Evolutionary conservation across 2,888 invertebrate species (phyloP).

Genomic region (Polia nebulosa): DNA sequence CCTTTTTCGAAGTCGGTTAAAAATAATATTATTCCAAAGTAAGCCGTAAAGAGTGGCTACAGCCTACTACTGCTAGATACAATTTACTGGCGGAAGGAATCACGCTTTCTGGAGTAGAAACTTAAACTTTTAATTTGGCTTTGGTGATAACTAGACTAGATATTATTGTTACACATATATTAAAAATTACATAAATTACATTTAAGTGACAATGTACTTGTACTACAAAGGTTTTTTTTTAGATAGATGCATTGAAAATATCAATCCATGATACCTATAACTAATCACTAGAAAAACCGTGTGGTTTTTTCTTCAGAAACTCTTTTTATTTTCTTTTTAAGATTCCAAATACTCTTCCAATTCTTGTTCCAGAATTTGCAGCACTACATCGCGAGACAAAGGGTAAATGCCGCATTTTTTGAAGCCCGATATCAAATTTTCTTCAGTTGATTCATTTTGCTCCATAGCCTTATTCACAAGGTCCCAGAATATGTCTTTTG

Average conservation of each 20-base stretch:
- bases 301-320: not conserved
- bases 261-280: not conserved
- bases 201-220: too few relatives aligned
- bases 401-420: slow-evolving; percentile 27
- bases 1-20: too few relatives aligned
- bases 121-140: not conserved
- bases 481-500: slow-evolving; percentile 18
- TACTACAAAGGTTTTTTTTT: too few relatives aligned
- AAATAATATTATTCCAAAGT: slow-evolving; percentile 3
- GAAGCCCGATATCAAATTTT: slow-evolving; percentile 24
- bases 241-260: too few relatives aligned
- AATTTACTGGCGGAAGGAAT: not conserved
- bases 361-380: slow-evolving; percentile 17
- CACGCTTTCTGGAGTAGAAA: not conserved
- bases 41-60: too few relatives aligned
- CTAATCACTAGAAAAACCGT: not conserved
- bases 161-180: not conserved
- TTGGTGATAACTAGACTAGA: not conserved
- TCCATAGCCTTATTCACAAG: slow-evolving; percentile 21
- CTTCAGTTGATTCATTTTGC: slow-evolving; percentile 14
- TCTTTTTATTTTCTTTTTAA: not conserved
- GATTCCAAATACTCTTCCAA: not conserved
- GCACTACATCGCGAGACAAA: slow-evolving; percentile 22
- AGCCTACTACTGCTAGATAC: too few relatives aligned
- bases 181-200: not conserved